phyloP scores from a whole-genome alignment of 1,140 invertebrate species.

The Brachionus rubens region DNA sequence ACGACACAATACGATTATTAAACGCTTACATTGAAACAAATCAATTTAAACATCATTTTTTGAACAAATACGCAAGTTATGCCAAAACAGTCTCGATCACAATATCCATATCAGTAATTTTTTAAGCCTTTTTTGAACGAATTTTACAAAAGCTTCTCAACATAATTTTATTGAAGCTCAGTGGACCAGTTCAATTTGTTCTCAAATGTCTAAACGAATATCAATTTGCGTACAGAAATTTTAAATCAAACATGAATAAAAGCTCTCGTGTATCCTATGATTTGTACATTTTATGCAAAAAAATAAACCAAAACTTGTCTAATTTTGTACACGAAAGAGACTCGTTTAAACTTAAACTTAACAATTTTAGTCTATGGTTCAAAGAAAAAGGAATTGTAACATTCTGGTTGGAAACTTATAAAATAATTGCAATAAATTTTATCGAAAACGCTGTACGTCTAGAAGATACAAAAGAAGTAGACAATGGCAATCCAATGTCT shows the following conservation, averaged over 20 bases:
- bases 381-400: constrained; percentile 2
- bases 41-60: background rate
- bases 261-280: background rate
- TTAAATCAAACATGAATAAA: constrained; percentile 35
- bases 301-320: background rate
- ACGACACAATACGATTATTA: background rate
- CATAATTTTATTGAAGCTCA: background rate
- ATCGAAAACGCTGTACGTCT: background rate
- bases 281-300: background rate
- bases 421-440: constrained; percentile 21
- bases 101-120: constrained; percentile 29
- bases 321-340: constrained; percentile 22
- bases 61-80: background rate
- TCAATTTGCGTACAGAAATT: background rate
- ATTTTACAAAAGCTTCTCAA: background rate
- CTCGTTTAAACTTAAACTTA: constrained; percentile 13
- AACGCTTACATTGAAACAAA: background rate
- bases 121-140: background rate
- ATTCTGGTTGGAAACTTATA: constrained; percentile 22
- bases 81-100: background rate
- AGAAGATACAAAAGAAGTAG: constrained; percentile 18
- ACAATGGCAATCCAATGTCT: background rate
- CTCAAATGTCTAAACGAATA: constrained; percentile 26
- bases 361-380: background rate
- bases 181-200: constrained; percentile 32